A percentile compares a stretch with the other conserved stretches of the same genome.
phyloP scores from a whole-genome alignment of 1,140 invertebrate genomes.

The Ceratoteleas bidentatus region DNA sequence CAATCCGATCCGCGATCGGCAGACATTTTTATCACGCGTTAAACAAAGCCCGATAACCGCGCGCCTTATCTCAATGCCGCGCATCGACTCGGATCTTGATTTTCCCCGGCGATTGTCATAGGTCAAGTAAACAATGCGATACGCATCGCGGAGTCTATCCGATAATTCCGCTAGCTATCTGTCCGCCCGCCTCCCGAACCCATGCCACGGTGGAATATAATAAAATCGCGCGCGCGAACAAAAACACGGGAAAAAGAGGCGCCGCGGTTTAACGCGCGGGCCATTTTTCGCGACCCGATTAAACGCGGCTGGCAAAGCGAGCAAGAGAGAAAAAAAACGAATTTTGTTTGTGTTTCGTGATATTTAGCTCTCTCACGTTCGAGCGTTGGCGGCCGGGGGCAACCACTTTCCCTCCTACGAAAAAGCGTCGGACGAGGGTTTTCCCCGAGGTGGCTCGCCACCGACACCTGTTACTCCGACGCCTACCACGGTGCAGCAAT shows the following conservation, averaged over 20 bases:
- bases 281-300: neutral
- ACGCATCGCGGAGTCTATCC: slow-evolving; percentile 40
- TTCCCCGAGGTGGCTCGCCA: slow-evolving; percentile 76
- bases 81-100: slow-evolving; percentile 69
- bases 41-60: slow-evolving; percentile 47
- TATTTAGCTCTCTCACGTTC: slow-evolving; percentile 81
- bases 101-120: slow-evolving; percentile 74
- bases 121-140: slow-evolving; percentile 78
- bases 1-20: slow-evolving; percentile 30
- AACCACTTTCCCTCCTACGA: slow-evolving; percentile 83
- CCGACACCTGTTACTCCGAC: slow-evolving; percentile 83
- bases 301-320: neutral
- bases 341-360: slow-evolving; percentile 49
- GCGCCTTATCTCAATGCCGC: slow-evolving; percentile 68
- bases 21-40: slow-evolving; percentile 41
- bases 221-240: too few relatives aligned
- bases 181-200: too few relatives aligned
- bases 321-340: slow-evolving; percentile 21
- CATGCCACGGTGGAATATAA: too few relatives aligned
- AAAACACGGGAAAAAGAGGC: slow-evolving; percentile 1
- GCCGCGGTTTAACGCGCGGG: neutral
- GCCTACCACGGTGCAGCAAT: slow-evolving; percentile 84
- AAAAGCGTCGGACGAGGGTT: slow-evolving; percentile 79
- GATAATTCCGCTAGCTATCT: slow-evolving; percentile 17
- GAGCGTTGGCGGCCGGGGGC: slow-evolving; percentile 82